A percentile compares a stretch with the other conserved stretches of the same genome.
Conservation (phyloP, 2,797 vertebrate genomes). For the Otus scops region DNA sequence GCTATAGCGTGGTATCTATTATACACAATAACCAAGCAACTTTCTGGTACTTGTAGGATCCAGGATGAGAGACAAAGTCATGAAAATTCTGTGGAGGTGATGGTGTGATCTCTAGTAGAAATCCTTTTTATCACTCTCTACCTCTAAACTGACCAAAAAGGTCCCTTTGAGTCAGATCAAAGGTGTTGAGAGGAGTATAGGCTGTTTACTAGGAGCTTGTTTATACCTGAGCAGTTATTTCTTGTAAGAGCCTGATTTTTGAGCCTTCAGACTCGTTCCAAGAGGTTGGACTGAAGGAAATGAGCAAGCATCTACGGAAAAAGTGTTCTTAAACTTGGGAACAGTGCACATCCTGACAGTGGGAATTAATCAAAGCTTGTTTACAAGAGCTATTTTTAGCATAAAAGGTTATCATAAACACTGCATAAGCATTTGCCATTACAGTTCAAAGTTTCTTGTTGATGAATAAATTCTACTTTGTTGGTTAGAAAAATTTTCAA, state of each 20-base stretch:
- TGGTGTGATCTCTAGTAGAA: neutral
- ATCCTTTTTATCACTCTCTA: neutral
- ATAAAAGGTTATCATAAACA: constrained; percentile 72
- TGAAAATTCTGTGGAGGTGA: neutral
- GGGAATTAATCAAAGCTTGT: constrained; percentile 81
- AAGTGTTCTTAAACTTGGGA: constrained; percentile 73
- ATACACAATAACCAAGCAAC: neutral
- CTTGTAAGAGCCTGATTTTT: constrained; percentile 30
- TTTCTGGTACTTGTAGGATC: neutral
- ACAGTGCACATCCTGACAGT: constrained; percentile 78
- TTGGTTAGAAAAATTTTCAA: neutral
- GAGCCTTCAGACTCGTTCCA: constrained; percentile 31
- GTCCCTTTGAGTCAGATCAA: neutral
- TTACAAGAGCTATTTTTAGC: constrained; percentile 80
- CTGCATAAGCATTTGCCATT: constrained; percentile 5
- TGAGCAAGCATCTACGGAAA: constrained; percentile 76
- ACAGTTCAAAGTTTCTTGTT: constrained; percentile 31
- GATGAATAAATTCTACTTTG: neutral
- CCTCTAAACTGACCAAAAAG: neutral
- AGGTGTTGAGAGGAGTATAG: neutral
- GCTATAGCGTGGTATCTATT: neutral
- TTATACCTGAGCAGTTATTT: constrained; percentile 32
- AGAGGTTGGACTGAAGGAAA: constrained; percentile 73
- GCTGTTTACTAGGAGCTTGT: neutral
- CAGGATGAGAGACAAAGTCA: neutral